phyloP scores from a whole-genome alignment of 2,113 vertebrate genomes.

The Cathartes aura region DNA sequence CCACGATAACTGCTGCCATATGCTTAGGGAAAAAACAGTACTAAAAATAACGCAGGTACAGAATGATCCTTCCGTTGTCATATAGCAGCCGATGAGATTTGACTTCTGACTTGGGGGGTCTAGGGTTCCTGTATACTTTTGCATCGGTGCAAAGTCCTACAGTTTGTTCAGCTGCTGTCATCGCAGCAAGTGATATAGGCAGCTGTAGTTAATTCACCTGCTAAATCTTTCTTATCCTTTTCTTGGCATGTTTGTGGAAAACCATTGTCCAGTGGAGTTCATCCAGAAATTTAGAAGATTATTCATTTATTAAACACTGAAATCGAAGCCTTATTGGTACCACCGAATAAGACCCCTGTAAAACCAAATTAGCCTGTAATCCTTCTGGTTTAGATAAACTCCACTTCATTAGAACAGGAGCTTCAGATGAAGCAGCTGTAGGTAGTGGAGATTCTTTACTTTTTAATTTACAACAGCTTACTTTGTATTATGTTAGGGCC shows the following conservation, averaged over 20 bases:
- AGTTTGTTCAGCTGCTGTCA: background rate
- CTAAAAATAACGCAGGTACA: background rate
- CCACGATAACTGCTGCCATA: background rate
- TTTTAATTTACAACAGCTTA: background rate
- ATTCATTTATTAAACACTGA: background rate
- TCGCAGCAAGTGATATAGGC: fast-evolving
- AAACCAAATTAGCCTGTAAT: background rate
- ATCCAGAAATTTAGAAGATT: background rate
- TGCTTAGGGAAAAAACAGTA: background rate
- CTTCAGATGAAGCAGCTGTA: background rate
- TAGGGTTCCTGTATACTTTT: background rate
- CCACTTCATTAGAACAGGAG: background rate
- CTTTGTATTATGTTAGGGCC: background rate
- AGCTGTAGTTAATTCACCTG: background rate
- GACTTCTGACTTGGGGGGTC: background rate
- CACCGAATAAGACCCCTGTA: background rate
- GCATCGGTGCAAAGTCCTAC: background rate
- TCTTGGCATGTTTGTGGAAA: background rate
- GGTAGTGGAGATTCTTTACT: background rate
- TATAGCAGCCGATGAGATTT: background rate
- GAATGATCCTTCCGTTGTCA: background rate
- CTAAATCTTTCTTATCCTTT: background rate
- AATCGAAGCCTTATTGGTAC: background rate
- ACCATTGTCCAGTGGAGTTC: background rate
- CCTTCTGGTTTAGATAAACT: background rate